phyloP scores from a whole-genome alignment of 2,113 vertebrate species.

The Urocolius indicus region DNA sequence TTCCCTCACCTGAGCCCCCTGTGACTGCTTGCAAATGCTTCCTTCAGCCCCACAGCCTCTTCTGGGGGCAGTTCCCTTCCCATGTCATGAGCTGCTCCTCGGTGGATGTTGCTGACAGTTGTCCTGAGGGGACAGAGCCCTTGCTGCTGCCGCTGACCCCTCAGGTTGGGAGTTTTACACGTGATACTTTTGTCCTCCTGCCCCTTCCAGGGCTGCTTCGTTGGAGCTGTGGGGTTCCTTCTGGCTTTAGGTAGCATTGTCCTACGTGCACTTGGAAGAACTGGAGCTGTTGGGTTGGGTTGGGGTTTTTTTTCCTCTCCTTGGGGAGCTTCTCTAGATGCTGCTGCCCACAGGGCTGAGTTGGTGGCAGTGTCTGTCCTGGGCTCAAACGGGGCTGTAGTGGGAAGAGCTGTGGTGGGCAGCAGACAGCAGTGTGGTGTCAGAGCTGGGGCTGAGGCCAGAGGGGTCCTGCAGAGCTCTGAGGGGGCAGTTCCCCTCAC shows the following conservation, averaged over 20 bases:
- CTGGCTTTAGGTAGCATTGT: not conserved
- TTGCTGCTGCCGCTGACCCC: not conserved
- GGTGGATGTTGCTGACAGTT: not conserved
- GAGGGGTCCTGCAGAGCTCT: not conserved
- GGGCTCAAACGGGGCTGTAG: not conserved
- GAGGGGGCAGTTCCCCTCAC: slow-evolving; percentile 7
- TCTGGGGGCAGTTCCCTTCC: not conserved
- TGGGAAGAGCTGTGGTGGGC: not conserved
- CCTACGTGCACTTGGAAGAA: not conserved
- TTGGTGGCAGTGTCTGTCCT: not conserved
- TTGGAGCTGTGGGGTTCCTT: not conserved
- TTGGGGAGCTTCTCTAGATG: not conserved
- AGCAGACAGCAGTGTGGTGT: not conserved
- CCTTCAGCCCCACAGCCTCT: not conserved
- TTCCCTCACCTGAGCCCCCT: not conserved
- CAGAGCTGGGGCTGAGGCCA: not conserved
- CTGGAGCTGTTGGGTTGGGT: not conserved
- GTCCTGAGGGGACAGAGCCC: not conserved
- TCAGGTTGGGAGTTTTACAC: not conserved
- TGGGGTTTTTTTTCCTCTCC: not conserved
- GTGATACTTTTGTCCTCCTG: not conserved
- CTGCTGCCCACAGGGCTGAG: accelerated
- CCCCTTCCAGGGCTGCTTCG: not conserved
- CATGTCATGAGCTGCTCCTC: not conserved
- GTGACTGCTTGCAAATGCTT: not conserved